phyloP scores from a whole-genome alignment of 2,888 invertebrate genomes.

The Scaptomyza flava region DNA sequence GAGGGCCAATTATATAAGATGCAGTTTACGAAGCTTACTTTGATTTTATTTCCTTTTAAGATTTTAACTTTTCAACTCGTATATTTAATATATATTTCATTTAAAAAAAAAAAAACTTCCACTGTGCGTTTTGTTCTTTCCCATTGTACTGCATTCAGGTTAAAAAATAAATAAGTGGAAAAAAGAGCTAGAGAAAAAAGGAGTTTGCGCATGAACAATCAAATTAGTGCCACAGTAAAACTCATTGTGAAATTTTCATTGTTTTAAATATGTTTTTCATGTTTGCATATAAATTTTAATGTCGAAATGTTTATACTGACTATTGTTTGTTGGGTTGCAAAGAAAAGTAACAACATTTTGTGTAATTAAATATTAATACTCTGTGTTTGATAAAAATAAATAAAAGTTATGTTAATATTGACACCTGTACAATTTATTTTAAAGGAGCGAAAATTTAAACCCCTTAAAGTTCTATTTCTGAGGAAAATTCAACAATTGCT shows the following conservation, averaged over 20 bases:
- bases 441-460: background rate
- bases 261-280: background rate
- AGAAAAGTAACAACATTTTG: background rate
- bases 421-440: no score
- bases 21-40: constrained; percentile 67
- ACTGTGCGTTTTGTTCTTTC: constrained; percentile 16
- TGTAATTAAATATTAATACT: background rate
- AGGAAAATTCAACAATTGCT: background rate
- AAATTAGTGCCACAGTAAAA: constrained; percentile 68
- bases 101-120: constrained; percentile 51
- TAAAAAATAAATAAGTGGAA: background rate
- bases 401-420: no score
- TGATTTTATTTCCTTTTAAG: constrained; percentile 75
- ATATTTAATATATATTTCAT: constrained; percentile 75
- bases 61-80: constrained; percentile 31
- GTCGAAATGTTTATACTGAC: background rate
- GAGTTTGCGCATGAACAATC: constrained; percentile 46
- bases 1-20: constrained; percentile 63
- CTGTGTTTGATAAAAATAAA: no score
- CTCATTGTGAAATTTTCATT: constrained; percentile 54
- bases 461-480: background rate
- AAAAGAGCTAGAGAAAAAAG: background rate
- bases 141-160: background rate
- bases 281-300: background rate
- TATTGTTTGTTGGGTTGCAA: background rate